Evolutionary conservation across 2,888 invertebrate genomes (phyloP).

Genomic region (Hetaerina titia): DNA sequence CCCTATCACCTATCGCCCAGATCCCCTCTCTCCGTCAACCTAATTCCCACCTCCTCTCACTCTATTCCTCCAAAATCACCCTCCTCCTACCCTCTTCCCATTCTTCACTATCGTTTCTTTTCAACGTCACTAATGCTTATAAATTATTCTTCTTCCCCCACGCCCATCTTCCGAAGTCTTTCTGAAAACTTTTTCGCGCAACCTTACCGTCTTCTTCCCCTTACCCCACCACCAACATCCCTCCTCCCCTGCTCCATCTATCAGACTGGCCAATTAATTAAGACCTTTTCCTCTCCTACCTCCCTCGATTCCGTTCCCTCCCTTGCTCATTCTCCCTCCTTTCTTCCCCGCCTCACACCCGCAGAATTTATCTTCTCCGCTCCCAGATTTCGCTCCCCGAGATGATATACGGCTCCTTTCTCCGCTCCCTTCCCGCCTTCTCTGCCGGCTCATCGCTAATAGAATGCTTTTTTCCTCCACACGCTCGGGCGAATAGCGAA

Average conservation of each 20-base stretch:
- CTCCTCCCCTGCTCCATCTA: neutral
- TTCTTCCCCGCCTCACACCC: neutral
- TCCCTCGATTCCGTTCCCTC: neutral
- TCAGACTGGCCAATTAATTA: conserved; percentile 40
- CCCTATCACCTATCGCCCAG: neutral
- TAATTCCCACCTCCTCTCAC: neutral
- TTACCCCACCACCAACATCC: neutral
- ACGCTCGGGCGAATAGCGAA: neutral
- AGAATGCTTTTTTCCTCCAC: neutral
- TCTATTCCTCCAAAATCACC: neutral
- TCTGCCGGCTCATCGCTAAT: neutral
- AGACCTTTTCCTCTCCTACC: neutral
- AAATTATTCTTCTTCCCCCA: neutral
- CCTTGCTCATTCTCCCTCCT: neutral
- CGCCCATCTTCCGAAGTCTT: neutral
- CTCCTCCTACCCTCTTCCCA: neutral
- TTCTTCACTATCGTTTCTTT: neutral
- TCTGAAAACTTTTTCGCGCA: neutral
- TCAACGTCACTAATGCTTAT: neutral
- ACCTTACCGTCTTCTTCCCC: neutral
- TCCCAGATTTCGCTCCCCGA: neutral
- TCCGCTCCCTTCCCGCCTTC: neutral
- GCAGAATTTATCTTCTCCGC: conserved; percentile 19
- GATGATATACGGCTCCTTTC: neutral
- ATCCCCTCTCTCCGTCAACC: neutral